Evolutionary conservation across 2,797 vertebrate genomes (phyloP).

Genomic region (Lepus townsendii): DNA sequence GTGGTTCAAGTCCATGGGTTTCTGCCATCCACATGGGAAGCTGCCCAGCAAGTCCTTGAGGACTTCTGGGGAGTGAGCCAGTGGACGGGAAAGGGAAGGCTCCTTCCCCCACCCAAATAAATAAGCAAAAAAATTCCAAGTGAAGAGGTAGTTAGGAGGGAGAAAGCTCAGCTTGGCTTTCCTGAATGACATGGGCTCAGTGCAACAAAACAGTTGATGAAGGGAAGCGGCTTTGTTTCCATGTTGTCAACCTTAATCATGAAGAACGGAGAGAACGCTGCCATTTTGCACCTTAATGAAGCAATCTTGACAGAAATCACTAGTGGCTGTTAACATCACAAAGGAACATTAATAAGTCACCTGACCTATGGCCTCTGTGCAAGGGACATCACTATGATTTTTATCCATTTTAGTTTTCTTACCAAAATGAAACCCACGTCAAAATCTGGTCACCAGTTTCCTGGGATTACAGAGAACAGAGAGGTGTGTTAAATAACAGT

Average conservation of each 20-base stretch:
- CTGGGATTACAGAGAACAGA: not conserved
- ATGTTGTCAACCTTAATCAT: slow-evolving; percentile 6
- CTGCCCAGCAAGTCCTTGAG: too few relatives aligned
- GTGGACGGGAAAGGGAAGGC: too few relatives aligned
- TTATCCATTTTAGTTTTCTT: not conserved
- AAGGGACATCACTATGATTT: not conserved
- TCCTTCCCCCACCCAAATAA: too few relatives aligned
- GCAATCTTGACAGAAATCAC: slow-evolving; percentile 6
- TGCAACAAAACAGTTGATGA: not conserved
- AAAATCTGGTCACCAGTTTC: slow-evolving; percentile 27
- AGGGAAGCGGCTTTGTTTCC: not conserved
- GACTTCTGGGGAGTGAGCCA: too few relatives aligned
- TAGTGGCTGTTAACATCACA: not conserved
- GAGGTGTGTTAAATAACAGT: not conserved
- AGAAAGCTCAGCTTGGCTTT: not conserved
- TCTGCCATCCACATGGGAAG: too few relatives aligned
- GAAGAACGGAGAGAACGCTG: not conserved
- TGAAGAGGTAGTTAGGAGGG: not conserved
- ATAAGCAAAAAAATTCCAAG: too few relatives aligned
- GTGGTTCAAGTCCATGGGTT: too few relatives aligned
- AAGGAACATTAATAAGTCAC: not conserved
- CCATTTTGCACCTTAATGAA: not conserved
- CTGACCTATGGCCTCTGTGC: not conserved
- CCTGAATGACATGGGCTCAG: not conserved
- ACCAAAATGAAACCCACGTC: not conserved